These are phyloP conservation scores for Daphoenositta chrysoptera DNA, from an alignment of 2,113 vertebrate species.

Conservation along the genomic window DNA sequence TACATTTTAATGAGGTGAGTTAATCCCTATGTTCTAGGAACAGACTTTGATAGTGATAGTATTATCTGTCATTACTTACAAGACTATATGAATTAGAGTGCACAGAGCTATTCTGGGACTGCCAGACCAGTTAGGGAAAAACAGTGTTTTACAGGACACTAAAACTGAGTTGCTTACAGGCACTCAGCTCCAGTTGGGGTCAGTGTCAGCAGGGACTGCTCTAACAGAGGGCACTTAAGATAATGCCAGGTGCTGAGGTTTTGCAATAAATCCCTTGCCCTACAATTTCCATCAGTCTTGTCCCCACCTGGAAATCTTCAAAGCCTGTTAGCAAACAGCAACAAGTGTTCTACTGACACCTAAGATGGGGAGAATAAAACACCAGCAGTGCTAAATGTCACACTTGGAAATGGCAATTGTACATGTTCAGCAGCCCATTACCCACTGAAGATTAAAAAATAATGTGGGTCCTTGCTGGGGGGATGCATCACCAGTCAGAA, in stretches of 20 bases:
- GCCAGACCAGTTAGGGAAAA: background rate
- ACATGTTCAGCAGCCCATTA: background rate
- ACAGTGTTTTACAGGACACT: background rate
- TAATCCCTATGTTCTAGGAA: background rate
- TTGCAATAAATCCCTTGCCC: background rate
- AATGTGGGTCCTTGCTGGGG: background rate
- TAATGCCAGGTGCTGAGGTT: background rate
- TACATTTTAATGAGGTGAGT: conserved; percentile 27
- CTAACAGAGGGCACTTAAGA: background rate
- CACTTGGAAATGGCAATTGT: background rate
- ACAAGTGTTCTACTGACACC: background rate
- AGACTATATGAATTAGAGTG: background rate
- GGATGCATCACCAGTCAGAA: background rate
- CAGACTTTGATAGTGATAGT: conserved; percentile 12
- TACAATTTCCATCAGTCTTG: background rate
- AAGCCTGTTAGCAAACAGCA: background rate
- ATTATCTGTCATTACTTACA: background rate
- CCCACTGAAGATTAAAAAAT: background rate
- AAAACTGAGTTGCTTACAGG: background rate
- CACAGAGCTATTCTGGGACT: background rate
- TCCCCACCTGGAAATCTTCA: background rate
- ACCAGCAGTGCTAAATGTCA: background rate
- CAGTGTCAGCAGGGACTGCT: background rate
- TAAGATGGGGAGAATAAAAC: background rate
- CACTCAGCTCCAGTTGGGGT: rapidly evolving